Conservation (phyloP, 2,888 invertebrate species). For the Heliconius charithonia region DNA sequence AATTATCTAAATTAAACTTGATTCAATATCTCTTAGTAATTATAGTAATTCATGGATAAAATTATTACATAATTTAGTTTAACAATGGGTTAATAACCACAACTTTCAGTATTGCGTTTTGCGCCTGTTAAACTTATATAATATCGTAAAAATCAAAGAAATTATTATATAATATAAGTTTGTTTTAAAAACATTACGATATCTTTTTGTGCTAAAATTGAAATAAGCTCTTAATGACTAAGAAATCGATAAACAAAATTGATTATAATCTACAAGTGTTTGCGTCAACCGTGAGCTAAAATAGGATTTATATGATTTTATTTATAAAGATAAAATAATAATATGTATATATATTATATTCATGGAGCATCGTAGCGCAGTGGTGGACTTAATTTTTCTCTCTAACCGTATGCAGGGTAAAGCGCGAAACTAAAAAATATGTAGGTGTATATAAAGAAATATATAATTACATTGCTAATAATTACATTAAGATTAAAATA, state of each 20-base stretch:
- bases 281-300: background rate
- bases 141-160: no score
- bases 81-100: background rate
- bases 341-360: background rate
- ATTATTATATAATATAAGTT: background rate
- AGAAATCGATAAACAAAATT: background rate
- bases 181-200: background rate
- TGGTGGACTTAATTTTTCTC: background rate
- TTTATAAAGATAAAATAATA: background rate
- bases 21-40: background rate
- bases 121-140: background rate
- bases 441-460: constrained; percentile 1
- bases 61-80: background rate
- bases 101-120: background rate
- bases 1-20: background rate
- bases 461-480: constrained; percentile 14
- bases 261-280: background rate
- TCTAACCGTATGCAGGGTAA: accelerated
- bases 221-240: background rate
- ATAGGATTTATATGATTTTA: background rate
- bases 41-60: background rate
- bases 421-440: background rate
- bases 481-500: constrained; percentile 54
- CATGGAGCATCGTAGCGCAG: background rate
- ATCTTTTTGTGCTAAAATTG: background rate